A percentile compares a stretch with the other conserved stretches of the same genome.
These are phyloP conservation scores for Grus americana DNA, from an alignment of 2,113 vertebrate genomes.

Conservation along the genomic window DNA sequence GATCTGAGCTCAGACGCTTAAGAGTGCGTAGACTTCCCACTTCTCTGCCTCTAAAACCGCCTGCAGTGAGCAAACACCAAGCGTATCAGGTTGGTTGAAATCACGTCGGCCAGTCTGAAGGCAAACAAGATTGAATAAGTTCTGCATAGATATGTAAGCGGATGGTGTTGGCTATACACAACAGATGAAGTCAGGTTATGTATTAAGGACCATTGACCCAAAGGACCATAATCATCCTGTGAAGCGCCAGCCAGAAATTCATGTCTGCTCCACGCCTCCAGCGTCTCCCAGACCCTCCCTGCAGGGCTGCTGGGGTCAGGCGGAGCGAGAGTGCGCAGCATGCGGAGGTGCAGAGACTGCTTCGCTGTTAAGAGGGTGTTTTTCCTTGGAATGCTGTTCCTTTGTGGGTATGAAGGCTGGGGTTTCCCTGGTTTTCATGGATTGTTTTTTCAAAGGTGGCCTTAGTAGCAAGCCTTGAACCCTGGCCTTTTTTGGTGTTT, in stretches of 20 bases:
- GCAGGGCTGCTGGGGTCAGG: conserved; percentile 40
- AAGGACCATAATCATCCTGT: conserved; percentile 33
- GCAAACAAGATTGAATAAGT: conserved; percentile 3
- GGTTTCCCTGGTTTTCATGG: not conserved
- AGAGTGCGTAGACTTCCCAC: rapidly evolving
- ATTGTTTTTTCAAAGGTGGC: not conserved
- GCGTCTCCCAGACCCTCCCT: conserved; percentile 36
- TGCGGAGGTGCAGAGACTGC: not conserved
- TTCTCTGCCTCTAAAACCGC: not conserved
- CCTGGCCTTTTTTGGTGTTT: not conserved
- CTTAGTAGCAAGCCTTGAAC: not conserved
- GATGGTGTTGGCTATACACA: not conserved
- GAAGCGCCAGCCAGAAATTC: conserved; percentile 19
- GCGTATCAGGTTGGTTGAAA: not conserved
- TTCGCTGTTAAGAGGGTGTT: not conserved
- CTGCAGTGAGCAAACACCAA: not conserved
- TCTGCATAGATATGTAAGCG: rapidly evolving
- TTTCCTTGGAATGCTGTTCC: not conserved
- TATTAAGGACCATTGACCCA: not conserved
- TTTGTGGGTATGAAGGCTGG: not conserved
- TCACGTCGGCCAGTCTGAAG: not conserved
- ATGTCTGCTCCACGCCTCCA: conserved; percentile 39
- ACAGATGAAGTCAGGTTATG: conserved; percentile 35
- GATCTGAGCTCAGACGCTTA: not conserved
- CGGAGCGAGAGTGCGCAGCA: rapidly evolving